Evolutionary conservation across 2,113 vertebrate genomes (phyloP).

Genomic region (Mormyrus lacerda): DNA sequence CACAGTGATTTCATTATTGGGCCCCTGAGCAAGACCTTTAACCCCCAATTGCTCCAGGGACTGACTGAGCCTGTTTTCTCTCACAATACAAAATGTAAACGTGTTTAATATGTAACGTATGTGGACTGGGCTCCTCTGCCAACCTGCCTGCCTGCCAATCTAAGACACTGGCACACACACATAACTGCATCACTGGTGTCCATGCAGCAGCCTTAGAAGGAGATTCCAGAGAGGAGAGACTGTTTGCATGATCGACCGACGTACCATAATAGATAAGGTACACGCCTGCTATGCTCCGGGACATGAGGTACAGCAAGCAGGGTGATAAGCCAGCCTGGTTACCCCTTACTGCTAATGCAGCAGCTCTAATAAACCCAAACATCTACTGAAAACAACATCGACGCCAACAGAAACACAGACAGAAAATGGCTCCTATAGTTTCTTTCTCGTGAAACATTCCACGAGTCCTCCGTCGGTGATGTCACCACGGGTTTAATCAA

Average conservation of each 20-base stretch:
- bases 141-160: not conserved
- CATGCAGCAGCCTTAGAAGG: not conserved
- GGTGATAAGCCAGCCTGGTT: not conserved
- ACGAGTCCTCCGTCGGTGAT: constrained; percentile 38
- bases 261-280: not conserved
- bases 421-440: constrained; percentile 42
- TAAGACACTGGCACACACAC: not conserved
- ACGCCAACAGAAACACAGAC: constrained; percentile 46
- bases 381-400: constrained; percentile 18
- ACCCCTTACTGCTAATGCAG: not conserved
- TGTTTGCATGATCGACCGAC: not conserved
- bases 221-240: not conserved
- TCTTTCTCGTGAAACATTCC: constrained; percentile 47
- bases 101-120: not conserved
- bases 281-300: not conserved
- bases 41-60: not conserved
- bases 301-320: not conserved
- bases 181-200: not conserved
- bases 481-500: not conserved
- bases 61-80: not conserved
- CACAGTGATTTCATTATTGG: not conserved
- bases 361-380: constrained; percentile 16
- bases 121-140: not conserved
- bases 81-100: not conserved
- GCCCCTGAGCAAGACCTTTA: not conserved